Conservation (phyloP, 2,888 invertebrate genomes). For the Podotricha telesiphe region DNA sequence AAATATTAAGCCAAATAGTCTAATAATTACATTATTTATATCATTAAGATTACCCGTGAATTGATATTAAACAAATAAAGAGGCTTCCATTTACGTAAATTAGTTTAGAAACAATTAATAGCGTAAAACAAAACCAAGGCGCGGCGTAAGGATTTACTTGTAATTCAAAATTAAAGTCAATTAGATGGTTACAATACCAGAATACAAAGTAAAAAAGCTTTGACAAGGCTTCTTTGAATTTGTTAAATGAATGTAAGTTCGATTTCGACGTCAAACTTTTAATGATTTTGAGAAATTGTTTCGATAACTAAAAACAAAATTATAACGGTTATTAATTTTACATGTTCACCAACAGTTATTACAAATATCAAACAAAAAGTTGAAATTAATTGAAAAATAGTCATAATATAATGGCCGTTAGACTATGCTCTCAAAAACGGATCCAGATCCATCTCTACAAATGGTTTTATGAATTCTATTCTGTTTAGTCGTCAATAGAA, state of each 20-base stretch:
- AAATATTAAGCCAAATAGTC: no score
- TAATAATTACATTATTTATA: no score
- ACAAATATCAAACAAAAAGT: no score
- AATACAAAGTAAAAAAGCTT: not conserved
- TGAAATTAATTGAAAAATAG: no score
- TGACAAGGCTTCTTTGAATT: not conserved
- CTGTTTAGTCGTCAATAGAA: no score
- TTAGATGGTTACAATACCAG: conserved; percentile 15
- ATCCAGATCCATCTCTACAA: no score
- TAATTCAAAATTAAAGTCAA: conserved; percentile 17
- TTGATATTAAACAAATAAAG: conserved; percentile 8
- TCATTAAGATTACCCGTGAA: not conserved
- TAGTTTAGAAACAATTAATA: conserved; percentile 21
- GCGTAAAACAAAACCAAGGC: conserved; percentile 4
- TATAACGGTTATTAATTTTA: not conserved
- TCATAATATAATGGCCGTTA: no score
- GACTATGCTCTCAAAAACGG: no score
- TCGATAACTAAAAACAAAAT: not conserved
- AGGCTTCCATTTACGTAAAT: conserved; percentile 15
- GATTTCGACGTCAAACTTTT: not conserved
- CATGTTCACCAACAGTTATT: no score
- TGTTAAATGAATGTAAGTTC: conserved; percentile 3
- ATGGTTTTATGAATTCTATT: no score
- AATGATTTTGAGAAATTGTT: not conserved
- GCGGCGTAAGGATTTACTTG: conserved; percentile 6